phyloP scores from a whole-genome alignment of 2,797 vertebrate genomes.

The Aldrovandia affinis region DNA sequence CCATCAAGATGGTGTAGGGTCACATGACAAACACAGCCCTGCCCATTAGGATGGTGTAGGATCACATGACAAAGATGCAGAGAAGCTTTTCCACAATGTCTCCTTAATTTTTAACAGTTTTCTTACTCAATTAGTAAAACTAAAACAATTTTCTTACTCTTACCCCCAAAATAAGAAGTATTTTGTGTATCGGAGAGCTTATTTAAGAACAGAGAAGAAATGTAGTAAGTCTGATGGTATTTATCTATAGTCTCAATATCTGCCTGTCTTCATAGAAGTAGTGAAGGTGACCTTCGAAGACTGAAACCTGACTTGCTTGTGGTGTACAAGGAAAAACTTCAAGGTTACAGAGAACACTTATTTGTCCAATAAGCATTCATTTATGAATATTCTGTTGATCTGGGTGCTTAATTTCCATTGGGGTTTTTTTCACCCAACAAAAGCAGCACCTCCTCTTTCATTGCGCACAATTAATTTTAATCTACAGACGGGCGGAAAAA shows the following conservation, averaged over 20 bases:
- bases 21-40: slow-evolving; percentile 33
- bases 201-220: background rate
- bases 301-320: background rate
- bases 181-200: background rate
- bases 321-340: background rate
- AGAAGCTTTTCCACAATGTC: slow-evolving; percentile 37
- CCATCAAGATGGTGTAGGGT: too few species aligned
- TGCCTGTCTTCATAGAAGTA: background rate
- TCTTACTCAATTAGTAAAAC: background rate
- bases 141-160: background rate
- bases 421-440: background rate
- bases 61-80: slow-evolving; percentile 47
- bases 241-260: background rate
- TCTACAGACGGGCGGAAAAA: slow-evolving; percentile 42
- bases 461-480: slow-evolving; percentile 60
- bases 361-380: background rate
- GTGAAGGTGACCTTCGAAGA: too few species aligned
- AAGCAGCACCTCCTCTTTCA: slow-evolving; percentile 46
- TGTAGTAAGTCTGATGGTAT: background rate
- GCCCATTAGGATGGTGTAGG: slow-evolving; percentile 58
- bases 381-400: background rate
- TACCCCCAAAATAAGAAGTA: background rate
- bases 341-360: background rate
- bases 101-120: background rate
- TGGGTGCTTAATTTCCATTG: background rate